Base-by-base conservation (phyloP, 2,113 vertebrate species). In the Ardeotis arabs region DNA sequence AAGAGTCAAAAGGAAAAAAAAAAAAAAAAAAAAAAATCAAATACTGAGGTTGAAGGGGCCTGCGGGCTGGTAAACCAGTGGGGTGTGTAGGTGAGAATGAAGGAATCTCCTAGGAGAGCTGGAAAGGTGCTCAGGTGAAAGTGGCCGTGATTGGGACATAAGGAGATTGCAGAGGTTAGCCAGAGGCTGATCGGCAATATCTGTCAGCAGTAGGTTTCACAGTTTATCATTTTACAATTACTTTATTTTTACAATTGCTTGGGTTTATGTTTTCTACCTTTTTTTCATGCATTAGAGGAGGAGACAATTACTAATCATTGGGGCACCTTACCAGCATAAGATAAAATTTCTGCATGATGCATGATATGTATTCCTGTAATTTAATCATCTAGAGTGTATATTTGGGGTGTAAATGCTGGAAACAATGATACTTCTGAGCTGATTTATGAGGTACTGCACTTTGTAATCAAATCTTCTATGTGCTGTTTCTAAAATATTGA, bases 301-400 rank as follows among this genome's bases (percentile, higher is more conserved):
- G 23, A 91, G 23, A 47, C 28, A 72, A 50, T 50, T 87, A 60
- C 7, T 49, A 82, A 92, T 70, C 28, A 64, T 2, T 49, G 67
- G 11, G 44, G 10, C 39, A 67, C 94, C 89, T 95, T 87, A 64
- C 16, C 44, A 77, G 29, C 27, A 56, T 56, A 64, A 88, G 13
- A 56, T 84, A 84, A 52, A 9, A 64, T 82, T 80, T 91, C 49
- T 93, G 29, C 19, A 27, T 94, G 81, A 89, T 69, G 37, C 59
- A 80, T 90, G 60, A 55, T 87, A 49, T 7, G 6, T 89, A 63
- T 94, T 93, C 56, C 70, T 89, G 53, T 91, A 93, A 91, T 87
- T 92, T 78, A 91, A 82, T 96, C 55, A 89, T 79, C 52, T 78
- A 44, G 39, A 89, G 84, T 81, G 62, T 91, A 81, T 91, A 63